Conservation (phyloP, 2,888 invertebrate genomes). For the Aspidiotus destructor region DNA sequence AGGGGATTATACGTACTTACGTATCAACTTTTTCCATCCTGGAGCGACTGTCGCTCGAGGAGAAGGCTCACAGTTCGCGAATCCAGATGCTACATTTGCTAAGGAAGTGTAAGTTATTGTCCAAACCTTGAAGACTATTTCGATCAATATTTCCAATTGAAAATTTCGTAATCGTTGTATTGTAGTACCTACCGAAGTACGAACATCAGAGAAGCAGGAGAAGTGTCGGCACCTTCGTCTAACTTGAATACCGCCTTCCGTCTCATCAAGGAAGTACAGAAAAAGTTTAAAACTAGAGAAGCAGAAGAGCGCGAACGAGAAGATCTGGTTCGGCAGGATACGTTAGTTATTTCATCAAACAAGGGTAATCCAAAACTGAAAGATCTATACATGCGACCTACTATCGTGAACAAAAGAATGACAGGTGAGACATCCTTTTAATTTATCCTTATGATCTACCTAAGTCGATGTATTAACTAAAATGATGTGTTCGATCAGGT, state of each 20-base stretch:
- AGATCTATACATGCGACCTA: conserved; percentile 96
- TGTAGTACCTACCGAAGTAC: conserved; percentile 86
- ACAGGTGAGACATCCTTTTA: conserved; percentile 48
- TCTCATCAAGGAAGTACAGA: conserved; percentile 97
- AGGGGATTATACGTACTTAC: conserved; percentile 95
- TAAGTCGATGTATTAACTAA: no score
- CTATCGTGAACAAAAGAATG: conserved; percentile 93
- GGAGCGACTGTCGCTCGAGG: conserved; percentile 91
- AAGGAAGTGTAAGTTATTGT: conserved; percentile 79
- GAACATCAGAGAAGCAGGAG: conserved; percentile 95
- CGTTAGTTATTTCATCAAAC: conserved; percentile 81
- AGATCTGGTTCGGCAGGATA: conserved; percentile 97
- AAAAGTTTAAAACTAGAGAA: conserved; percentile 94
- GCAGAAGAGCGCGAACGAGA: conserved; percentile 98
- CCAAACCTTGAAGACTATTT: neutral
- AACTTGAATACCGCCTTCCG: conserved; percentile 95
- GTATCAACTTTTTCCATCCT: conserved; percentile 97
- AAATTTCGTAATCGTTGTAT: conserved; percentile 34
- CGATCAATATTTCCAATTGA: conserved; percentile 4
- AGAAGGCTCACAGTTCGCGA: conserved; percentile 81
- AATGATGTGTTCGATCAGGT: conserved; percentile 41
- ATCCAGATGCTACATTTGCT: conserved; percentile 92
- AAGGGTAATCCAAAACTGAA: conserved; percentile 97
- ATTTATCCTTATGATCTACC: neutral
- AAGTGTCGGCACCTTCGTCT: conserved; percentile 82